Evolutionary conservation across 30 jellyfish, hydroid and myxozoan genomes (phyloP).

Genomic region (Phacellophora camtschatica): DNA sequence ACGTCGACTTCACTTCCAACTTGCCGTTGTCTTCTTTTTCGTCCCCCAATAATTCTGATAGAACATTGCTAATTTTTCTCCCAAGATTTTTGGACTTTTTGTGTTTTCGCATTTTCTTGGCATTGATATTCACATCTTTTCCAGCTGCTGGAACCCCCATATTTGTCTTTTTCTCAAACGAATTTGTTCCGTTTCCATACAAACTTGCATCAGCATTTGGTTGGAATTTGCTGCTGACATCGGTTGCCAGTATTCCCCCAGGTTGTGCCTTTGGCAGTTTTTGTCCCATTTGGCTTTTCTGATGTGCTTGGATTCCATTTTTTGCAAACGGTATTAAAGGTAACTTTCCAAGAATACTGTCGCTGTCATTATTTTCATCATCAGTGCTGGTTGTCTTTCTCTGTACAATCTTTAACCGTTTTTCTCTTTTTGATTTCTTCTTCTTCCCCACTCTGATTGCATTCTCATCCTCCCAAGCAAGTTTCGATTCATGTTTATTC

Average conservation of each 20-base stretch:
- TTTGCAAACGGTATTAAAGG: constrained; percentile 19
- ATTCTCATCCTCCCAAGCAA: background rate
- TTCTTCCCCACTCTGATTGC: background rate
- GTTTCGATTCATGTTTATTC: background rate
- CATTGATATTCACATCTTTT: background rate
- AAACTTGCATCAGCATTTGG: background rate
- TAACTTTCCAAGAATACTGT: background rate
- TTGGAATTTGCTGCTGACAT: background rate
- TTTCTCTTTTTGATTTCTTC: background rate
- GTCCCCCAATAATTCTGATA: constrained; percentile 18
- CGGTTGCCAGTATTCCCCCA: background rate
- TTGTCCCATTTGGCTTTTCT: background rate
- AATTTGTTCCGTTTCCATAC: background rate
- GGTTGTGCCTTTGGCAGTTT: background rate
- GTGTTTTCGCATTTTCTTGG: background rate
- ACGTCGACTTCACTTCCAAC: no score
- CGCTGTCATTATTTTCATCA: background rate
- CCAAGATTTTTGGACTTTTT: constrained; percentile 10
- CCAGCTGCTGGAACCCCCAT: no score
- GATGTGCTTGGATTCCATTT: background rate
- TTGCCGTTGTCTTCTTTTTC: background rate
- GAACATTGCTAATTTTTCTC: background rate
- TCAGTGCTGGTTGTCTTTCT: background rate
- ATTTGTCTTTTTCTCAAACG: background rate
- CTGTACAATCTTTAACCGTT: background rate